phyloP scores from a whole-genome alignment of 1,140 invertebrate genomes.

The Meteorus sp. region DNA sequence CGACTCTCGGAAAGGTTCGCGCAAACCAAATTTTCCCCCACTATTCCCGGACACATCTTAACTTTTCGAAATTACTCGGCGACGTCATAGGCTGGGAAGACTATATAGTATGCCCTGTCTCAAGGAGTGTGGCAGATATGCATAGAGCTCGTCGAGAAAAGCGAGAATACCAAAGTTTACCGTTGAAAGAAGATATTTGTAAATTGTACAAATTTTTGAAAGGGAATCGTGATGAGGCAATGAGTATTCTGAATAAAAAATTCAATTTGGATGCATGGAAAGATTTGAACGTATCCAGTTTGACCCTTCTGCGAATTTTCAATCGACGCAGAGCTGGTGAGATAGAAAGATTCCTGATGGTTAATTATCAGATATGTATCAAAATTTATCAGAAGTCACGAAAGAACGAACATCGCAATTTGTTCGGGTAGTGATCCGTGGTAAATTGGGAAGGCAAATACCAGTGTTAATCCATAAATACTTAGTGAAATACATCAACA shows the following conservation, averaged over 20 bases:
- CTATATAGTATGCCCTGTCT: too few relatives aligned
- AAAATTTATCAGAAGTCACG: too few relatives aligned
- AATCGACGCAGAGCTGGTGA: not conserved
- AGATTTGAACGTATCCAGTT: not conserved
- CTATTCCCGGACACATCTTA: too few relatives aligned
- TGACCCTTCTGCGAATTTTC: not conserved
- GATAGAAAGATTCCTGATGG: not conserved
- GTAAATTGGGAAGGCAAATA: too few relatives aligned
- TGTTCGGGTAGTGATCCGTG: too few relatives aligned
- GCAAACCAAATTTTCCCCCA: too few relatives aligned
- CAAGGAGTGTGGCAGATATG: too few relatives aligned
- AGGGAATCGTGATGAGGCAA: not conserved
- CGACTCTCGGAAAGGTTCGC: too few relatives aligned
- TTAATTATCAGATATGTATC: not conserved
- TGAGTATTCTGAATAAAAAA: not conserved
- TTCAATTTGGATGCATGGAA: not conserved
- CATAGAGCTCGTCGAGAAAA: not conserved
- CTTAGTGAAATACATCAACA: too few relatives aligned
- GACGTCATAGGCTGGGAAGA: too few relatives aligned
- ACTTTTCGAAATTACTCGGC: too few relatives aligned
- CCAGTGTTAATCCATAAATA: too few relatives aligned
- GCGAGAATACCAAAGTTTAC: conserved; percentile 1
- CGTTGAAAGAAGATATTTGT: conserved; percentile 13
- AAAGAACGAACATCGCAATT: not conserved
- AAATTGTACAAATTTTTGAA: not conserved